Evolutionary conservation across 2,888 invertebrate genomes (phyloP).

Genomic region (Drosophila nr. perissopoda): DNA sequence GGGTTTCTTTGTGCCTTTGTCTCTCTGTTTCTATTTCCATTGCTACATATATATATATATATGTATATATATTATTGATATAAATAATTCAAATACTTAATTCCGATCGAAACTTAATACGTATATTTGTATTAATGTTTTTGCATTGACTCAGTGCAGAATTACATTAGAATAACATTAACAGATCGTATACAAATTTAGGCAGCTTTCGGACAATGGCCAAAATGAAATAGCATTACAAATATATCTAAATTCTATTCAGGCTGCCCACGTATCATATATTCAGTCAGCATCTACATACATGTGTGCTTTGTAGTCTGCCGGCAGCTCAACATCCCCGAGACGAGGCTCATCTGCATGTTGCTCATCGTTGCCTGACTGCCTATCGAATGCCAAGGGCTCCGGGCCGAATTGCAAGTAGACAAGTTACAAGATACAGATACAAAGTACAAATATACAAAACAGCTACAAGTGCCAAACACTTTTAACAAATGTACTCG

Average conservation of each 20-base stretch:
- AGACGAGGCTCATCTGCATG: constrained; percentile 47
- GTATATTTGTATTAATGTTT: not conserved
- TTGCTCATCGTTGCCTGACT: constrained; percentile 19
- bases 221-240: not conserved
- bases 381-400: constrained; percentile 19
- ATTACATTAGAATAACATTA: not conserved
- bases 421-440: constrained; percentile 24
- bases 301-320: not conserved
- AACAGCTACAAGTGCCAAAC: constrained; percentile 61
- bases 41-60: no score
- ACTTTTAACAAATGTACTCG: constrained; percentile 42
- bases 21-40: no score
- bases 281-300: constrained; percentile 40
- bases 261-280: constrained; percentile 35
- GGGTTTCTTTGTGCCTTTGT: no score
- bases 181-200: not conserved
- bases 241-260: not conserved
- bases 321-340: constrained; percentile 17
- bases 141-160: not conserved
- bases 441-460: constrained; percentile 21
- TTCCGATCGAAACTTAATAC: not conserved
- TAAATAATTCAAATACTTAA: not conserved
- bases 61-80: no score
- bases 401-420: constrained; percentile 34
- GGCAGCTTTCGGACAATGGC: not conserved